Conservation (phyloP, 2,113 vertebrate genomes). For the Bubalus kerabau region DNA sequence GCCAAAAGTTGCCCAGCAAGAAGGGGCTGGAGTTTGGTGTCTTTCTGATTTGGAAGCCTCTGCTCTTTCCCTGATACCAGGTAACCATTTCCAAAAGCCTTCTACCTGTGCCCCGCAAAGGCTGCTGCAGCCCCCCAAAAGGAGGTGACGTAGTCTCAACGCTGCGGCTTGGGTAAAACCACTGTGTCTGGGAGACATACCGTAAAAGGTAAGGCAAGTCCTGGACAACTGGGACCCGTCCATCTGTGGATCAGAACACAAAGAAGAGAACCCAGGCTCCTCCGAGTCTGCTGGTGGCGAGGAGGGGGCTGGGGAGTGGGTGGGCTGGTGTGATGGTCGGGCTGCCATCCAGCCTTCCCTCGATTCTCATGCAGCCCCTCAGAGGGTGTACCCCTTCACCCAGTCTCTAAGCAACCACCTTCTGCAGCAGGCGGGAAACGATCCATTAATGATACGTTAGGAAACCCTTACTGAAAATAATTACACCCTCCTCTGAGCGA, state of each 20-base stretch:
- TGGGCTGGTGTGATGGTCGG: neutral
- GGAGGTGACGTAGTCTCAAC: neutral
- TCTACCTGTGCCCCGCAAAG: neutral
- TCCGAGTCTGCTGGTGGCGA: neutral
- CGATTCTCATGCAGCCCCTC: neutral
- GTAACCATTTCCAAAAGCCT: neutral
- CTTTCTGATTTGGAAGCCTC: neutral
- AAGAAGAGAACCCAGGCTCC: neutral
- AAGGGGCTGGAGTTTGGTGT: neutral
- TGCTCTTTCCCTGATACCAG: neutral
- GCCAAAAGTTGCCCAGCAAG: neutral
- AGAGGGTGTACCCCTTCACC: constrained; percentile 46
- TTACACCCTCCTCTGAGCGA: constrained; percentile 14
- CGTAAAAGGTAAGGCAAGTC: neutral
- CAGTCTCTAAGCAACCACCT: constrained; percentile 66
- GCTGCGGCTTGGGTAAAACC: no score
- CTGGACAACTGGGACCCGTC: rapidly evolving
- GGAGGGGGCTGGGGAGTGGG: neutral
- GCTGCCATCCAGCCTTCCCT: neutral
- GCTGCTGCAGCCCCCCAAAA: neutral
- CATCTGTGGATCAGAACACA: neutral
- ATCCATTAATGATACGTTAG: constrained; percentile 56
- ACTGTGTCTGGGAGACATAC: neutral
- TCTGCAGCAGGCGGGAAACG: neutral
- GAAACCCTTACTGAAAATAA: constrained; percentile 53